phyloP scores from a whole-genome alignment of 2,888 invertebrate genomes.

The Cerastis rubricosa region DNA sequence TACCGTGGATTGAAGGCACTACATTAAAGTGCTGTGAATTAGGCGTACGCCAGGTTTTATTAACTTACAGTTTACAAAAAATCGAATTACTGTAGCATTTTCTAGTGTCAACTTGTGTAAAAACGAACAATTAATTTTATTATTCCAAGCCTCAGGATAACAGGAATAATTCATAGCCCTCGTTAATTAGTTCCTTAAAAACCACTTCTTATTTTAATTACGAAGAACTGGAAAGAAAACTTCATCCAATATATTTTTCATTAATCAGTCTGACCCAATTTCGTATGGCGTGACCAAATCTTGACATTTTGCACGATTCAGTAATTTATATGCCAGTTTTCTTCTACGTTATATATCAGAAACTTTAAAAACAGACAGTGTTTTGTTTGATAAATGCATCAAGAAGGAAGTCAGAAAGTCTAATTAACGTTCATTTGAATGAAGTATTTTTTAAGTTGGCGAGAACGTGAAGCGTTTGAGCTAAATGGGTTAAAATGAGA shows the following conservation, averaged over 20 bases:
- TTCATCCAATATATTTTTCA: constrained; percentile 49
- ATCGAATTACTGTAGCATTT: neutral
- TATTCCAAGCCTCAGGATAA: constrained; percentile 34
- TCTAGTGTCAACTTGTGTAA: neutral
- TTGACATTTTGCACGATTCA: constrained; percentile 52
- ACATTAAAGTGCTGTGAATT: no score
- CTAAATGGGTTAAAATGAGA: neutral
- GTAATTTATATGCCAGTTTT: constrained; percentile 52
- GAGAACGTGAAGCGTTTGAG: neutral
- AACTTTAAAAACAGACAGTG: constrained; percentile 35
- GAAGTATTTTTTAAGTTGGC: constrained; percentile 10
- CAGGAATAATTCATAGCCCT: constrained; percentile 45
- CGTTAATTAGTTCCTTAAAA: constrained; percentile 54
- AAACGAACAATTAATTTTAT: constrained; percentile 3
- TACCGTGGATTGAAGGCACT: no score
- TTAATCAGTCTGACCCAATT: constrained; percentile 63
- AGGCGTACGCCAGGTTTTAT: no score
- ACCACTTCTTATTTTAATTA: constrained; percentile 48
- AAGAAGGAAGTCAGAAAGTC: constrained; percentile 15
- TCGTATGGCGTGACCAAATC: constrained; percentile 56
- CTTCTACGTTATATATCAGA: constrained; percentile 58
- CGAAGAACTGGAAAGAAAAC: constrained; percentile 40
- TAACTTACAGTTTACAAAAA: no score
- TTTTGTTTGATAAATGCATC: constrained; percentile 34
- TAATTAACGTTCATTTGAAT: constrained; percentile 11